Evolutionary conservation across 2,797 vertebrate species (phyloP), one percentile per base, ranked within the genome.

Genomic region (Anguilla marmorata): DNA sequence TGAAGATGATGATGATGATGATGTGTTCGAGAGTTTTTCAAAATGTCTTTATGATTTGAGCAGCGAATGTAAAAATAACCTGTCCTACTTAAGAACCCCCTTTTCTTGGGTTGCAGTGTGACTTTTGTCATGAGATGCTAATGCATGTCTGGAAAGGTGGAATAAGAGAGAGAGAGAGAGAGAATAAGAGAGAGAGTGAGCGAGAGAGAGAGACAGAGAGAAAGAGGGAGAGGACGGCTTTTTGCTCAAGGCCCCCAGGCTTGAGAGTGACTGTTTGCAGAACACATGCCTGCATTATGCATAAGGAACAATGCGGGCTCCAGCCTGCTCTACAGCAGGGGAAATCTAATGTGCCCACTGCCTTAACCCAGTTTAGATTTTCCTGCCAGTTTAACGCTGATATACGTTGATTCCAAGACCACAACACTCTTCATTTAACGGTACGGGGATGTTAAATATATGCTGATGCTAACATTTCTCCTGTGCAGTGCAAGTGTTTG

Each of bases 251-350:
- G 93, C 93, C 93, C 88, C 91, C 87, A 92, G 93, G 92, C 91
- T 87, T 11, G 2, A 88, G 89, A 16, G 83, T 56, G 83, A 56
- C 48, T 54, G 48, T 84, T 30, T 84, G 83, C 83, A 9, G 48
- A 90, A 93, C 92, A 91, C 92, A 93, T 93, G 91, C 90, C 74
- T 94, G 92, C 94, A 93, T 94, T 94, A 94, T 93, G 93, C 92
- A 95, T 94, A 90, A 93, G 52, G 83, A 84, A 56, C 48, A 56
- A 37, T 30, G 85, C 33, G 21, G 37, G 30, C 60, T 66, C 50
- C 37, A 41, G 85, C 88, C 87, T 52, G 54, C 89, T 88, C 90
- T 63, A 88, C 89, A 85, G 88, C 91, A 88, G 88, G 86, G 90
- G 85, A 91, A 91, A 93, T 93, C 91, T 91, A 92, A 93, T 89